phyloP scores from a whole-genome alignment of 1,140 invertebrate species.

The Drosophila teissieri region DNA sequence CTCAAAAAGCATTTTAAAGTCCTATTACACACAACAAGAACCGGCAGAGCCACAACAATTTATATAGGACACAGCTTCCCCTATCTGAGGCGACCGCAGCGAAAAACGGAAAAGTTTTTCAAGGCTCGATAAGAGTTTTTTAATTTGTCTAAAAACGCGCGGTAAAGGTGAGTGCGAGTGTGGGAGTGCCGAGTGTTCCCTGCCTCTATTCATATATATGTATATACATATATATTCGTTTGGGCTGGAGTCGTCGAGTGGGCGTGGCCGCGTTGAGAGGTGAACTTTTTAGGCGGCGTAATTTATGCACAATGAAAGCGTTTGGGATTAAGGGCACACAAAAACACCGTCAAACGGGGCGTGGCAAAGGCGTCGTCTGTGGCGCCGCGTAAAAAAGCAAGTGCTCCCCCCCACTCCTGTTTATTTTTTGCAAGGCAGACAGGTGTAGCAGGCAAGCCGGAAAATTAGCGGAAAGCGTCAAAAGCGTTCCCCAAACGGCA shows the following conservation, averaged over 20 bases:
- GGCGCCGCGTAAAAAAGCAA: slow-evolving; percentile 42
- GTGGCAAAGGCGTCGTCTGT: slow-evolving; percentile 37
- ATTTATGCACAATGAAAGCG: slow-evolving; percentile 81
- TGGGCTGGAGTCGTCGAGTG: slow-evolving; percentile 22
- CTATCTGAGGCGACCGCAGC: slow-evolving; percentile 49
- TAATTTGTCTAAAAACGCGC: slow-evolving; percentile 78
- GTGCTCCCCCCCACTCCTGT: not conserved
- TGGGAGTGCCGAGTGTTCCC: slow-evolving; percentile 7
- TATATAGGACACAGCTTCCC: slow-evolving; percentile 16
- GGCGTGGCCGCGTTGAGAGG: slow-evolving; percentile 30
- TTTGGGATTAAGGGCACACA: slow-evolving; percentile 68
- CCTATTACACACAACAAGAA: slow-evolving; percentile 30
- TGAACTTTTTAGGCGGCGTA: slow-evolving; percentile 71
- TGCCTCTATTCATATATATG: not conserved
- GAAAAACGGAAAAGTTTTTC: slow-evolving; percentile 66
- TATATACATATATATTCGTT: slow-evolving; percentile 6
- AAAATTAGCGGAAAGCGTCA: slow-evolving; percentile 83
- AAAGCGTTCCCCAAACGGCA: slow-evolving; percentile 80
- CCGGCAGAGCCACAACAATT: slow-evolving; percentile 29
- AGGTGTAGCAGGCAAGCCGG: slow-evolving; percentile 78
- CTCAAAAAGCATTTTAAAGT: slow-evolving; percentile 71
- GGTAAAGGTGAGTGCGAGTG: not conserved
- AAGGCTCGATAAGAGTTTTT: slow-evolving; percentile 79
- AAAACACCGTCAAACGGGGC: slow-evolving; percentile 40
- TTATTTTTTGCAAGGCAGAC: slow-evolving; percentile 46